phyloP scores from a whole-genome alignment of 2,113 vertebrate genomes.

The Solea solea region DNA sequence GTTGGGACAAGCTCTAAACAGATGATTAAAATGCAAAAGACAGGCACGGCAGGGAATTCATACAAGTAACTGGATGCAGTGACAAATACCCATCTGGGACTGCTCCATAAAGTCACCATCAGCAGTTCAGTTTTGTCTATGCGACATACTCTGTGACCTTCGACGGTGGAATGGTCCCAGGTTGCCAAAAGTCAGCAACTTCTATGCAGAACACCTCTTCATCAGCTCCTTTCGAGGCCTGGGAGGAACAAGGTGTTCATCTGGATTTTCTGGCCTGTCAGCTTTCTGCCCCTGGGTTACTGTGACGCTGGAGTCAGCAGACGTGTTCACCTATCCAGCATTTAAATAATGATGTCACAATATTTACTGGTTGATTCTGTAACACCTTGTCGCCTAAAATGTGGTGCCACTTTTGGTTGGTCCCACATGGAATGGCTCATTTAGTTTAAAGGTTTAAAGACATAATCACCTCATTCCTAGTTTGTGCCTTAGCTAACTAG shows the following conservation, averaged over 20 bases:
- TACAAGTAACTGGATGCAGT: constrained; percentile 21
- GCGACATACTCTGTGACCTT: constrained; percentile 67
- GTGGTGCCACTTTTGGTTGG: not conserved
- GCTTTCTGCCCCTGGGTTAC: constrained; percentile 57
- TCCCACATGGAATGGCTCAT: not conserved
- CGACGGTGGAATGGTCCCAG: constrained; percentile 34
- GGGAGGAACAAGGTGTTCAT: constrained; percentile 56
- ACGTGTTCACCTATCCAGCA: constrained; percentile 54
- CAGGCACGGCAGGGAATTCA: not conserved
- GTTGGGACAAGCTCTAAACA: constrained; percentile 12
- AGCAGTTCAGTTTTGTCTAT: constrained; percentile 69
- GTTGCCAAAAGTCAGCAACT: constrained; percentile 74
- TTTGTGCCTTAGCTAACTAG: constrained; percentile 2
- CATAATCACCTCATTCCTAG: not conserved
- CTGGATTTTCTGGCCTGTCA: constrained; percentile 76
- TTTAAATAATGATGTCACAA: constrained; percentile 50
- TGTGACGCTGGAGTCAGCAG: constrained; percentile 72
- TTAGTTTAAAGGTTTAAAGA: not conserved
- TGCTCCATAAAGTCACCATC: constrained; percentile 38
- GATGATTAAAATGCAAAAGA: constrained; percentile 58
- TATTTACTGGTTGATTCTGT: constrained; percentile 40
- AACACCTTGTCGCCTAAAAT: not conserved
- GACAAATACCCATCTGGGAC: constrained; percentile 40
- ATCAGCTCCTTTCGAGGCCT: constrained; percentile 58
- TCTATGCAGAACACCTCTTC: constrained; percentile 42